Evolutionary conservation across 2,888 invertebrate species (phyloP), one percentile per base, ranked within the genome.

Genomic region (Scaptomyza polygonia): DNA sequence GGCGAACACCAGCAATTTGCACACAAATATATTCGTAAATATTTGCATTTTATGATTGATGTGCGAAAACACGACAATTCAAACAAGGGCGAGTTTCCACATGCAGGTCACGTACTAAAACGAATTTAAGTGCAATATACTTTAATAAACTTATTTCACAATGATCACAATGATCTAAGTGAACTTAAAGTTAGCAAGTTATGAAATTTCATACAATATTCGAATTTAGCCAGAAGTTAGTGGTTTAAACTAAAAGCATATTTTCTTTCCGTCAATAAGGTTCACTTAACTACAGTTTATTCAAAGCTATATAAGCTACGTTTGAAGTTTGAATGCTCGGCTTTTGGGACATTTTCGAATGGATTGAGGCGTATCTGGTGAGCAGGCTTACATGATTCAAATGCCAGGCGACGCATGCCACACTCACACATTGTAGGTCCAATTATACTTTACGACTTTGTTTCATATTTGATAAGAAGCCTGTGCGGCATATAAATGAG

Each of bases 1-100:
- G 67, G 44, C 42, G 32, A 51, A 27, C 54, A 49, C 51, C 39
- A 67, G 64, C 71, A 67, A 78, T 84, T 88, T 83, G 72, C 77
- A 75, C 67, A 70, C 72, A 86, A 83, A 89, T 77, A 79, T 74
- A 73, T 73, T 80, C 74, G 73, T 72, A 79, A 89, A 89, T 86
- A 89, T 89, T 89, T 88, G 79, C 85, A 83, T 83, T 85, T 85
- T 83, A 83, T 88, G 89, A 88, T 88, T 88, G 86, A 89, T 89
- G 79, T 78, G 68, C 71, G 68, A 63, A 51, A 70, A 71, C 65
- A 68, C 67, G 69, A 45, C 49, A 65, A 40, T 55, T 66, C 44
- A 73, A 77, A 71, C 51, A 77, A 54, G 44, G 55, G 52, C 27
- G 25, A 39, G 48, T 52, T 59, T 67, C 34, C 42, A 66, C 66